Evolutionary conservation across 1,140 invertebrate genomes (phyloP), one percentile per base, ranked within the genome.

Genomic region (Dreissena rostriformis): DNA sequence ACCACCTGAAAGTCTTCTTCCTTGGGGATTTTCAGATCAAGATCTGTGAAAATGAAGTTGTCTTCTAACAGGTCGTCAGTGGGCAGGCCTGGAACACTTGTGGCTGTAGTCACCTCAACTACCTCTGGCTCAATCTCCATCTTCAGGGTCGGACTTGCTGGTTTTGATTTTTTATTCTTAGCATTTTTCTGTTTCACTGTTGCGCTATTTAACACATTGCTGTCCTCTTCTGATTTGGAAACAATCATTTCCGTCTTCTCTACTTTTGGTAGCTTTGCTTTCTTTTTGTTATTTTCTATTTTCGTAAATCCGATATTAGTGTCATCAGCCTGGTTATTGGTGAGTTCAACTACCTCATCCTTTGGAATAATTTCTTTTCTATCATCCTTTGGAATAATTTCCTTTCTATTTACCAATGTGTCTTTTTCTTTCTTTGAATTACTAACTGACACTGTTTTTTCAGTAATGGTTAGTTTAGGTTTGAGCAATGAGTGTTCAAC

Each of bases 1-100:
- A 91, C 89, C 0, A 88, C 80, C 49, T 83, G 81, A 70, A 90
- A 90, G 63, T 91, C 89, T 28, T 81, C 86, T 65, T 91, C 89
- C 49, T 85, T 76, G 22, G 65, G 82, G 22, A 84, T 68, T 39
- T 72, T 68, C 49, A 78, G 71, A 22, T 68, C 65, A 51, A 90
- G 68, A 65, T 91, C 90, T 19, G 90, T 90, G 65, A 91, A 91
- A 70, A 90, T 87, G 53, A 86, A 91, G 51, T 67, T 39, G 29
- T 76, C 81, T 24, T 76, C 81, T 24, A 81, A 55, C 19, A 65
- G 52, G 26, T 81, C 82, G 17, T 75, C 66, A 12, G 68, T 22
- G n/a, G 57, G 7, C 24, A 80, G 61, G 29, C 77, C 57, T 49
- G 66, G 22, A 70, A 61, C 66, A 80, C 52, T 7, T 53, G 49